Percentiles rank a stretch among this genome's conserved stretches.
These are phyloP conservation scores for Micrasema longulum DNA, from an alignment of 1,140 invertebrate species.

Conservation along the genomic window DNA sequence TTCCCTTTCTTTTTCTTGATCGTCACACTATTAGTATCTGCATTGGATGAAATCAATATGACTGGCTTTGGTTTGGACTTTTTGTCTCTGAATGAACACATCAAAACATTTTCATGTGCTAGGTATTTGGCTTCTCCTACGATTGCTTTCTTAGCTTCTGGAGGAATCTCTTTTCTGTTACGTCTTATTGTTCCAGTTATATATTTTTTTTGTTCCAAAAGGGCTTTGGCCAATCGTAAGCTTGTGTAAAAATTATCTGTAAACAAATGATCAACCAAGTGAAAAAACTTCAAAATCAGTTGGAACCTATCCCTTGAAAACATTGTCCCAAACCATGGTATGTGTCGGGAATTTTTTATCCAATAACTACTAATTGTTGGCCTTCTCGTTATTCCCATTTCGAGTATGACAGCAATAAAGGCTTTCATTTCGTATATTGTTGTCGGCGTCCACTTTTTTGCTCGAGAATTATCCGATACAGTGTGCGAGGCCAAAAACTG, in stretches of 20 bases:
- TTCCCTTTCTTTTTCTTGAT: slow-evolving; percentile 44
- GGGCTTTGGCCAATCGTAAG: slow-evolving; percentile 40
- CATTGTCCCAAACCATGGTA: not conserved
- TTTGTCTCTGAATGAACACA: slow-evolving; percentile 46
- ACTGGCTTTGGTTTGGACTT: slow-evolving; percentile 44
- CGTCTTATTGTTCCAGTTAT: slow-evolving; percentile 50
- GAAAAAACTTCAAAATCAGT: not conserved
- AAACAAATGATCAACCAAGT: slow-evolving; percentile 50
- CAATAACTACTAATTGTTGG: slow-evolving; percentile 46
- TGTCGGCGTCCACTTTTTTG: slow-evolving; percentile 41
- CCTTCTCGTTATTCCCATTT: slow-evolving; percentile 55
- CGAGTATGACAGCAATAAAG: slow-evolving; percentile 52
- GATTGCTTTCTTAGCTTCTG: slow-evolving; percentile 39
- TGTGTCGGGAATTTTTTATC: too few relatives aligned
- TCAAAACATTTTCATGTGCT: slow-evolving; percentile 34
- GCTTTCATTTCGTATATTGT: slow-evolving; percentile 51
- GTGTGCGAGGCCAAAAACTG: slow-evolving; percentile 39
- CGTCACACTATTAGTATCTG: slow-evolving; percentile 39
- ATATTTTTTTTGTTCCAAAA: slow-evolving; percentile 42
- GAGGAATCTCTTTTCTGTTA: slow-evolving; percentile 46
- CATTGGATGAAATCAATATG: slow-evolving; percentile 45
- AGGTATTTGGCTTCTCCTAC: slow-evolving; percentile 42
- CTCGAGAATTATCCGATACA: slow-evolving; percentile 37
- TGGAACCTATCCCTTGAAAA: not conserved
- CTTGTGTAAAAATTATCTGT: slow-evolving; percentile 53